Evolutionary conservation across 2,888 invertebrate genomes (phyloP), one percentile per base, ranked within the genome.

Genomic region (Ectobius pallidus): DNA sequence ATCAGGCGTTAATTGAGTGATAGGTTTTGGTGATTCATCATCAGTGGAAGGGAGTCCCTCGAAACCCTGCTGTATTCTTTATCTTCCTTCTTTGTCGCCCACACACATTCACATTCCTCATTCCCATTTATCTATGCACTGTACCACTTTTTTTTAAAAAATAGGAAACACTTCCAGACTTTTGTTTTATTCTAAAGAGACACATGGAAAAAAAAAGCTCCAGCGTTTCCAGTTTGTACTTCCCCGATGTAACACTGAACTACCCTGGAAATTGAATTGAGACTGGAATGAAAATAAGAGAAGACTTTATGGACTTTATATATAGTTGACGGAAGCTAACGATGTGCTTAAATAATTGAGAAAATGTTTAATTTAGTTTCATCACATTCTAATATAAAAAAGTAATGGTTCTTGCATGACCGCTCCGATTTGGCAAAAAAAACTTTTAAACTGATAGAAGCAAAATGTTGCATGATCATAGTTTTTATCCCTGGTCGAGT

Each of bases 31-130:
- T 68, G 72, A 72, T 72, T 72, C 72, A 72, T 72, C 72, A 71
- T 7, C 22, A 61, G 67, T 34, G 20, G 69, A 79, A 42, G 78
- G 81, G 42, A 42, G 16, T 52, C 52, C 52, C 39, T 63, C 63
- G 63, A 63, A 42, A 11, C 65, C 65, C 25, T n/a, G 65, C 65
- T 65, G 6, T 27, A 11, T 25, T 27, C 58, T 58, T 25, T 25
- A 42, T 63, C 63, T 39, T 16, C 42, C 42, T 39, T 61, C 32
- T 32, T 18, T 18, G 3, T 11, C 14, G 30, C 14, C 58, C 32
- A 2, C 32, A 11, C 34, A 6, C 32, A 3, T 27, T 55, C 55
- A n/a, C 46, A 46, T 30, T 62, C 39, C 22, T 16, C 6, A 20
- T 3, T 16, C 44, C 65, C 44, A 22, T 65, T 42, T 65, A 39